These are phyloP conservation scores for Macropus fuliginosus DNA, from an alignment of 2,797 vertebrate genomes.

Conservation along the genomic window DNA sequence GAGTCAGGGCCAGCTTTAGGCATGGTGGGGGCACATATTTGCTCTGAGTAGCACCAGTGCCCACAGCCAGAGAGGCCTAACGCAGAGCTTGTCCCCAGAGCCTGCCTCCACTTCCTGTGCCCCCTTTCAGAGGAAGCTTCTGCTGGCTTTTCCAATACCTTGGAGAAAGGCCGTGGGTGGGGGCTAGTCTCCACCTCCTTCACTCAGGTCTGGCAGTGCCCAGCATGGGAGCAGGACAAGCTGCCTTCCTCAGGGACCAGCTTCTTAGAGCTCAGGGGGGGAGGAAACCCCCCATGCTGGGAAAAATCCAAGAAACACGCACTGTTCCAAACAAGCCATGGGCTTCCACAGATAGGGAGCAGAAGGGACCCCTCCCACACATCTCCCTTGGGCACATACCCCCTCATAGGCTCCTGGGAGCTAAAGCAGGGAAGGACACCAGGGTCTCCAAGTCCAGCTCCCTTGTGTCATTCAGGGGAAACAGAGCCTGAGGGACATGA, in stretches of 20 bases:
- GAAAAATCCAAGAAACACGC: background rate
- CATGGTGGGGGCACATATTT: background rate
- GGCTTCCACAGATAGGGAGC: background rate
- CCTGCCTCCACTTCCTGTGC: background rate
- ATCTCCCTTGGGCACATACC: background rate
- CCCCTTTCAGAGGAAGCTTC: background rate
- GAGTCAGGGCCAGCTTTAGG: background rate
- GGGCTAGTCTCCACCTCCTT: background rate
- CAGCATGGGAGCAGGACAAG: background rate
- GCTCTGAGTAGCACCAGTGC: background rate
- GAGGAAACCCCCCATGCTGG: background rate
- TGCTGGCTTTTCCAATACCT: background rate
- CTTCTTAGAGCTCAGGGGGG: background rate
- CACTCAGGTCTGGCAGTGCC: background rate
- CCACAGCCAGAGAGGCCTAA: background rate
- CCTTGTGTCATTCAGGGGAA: background rate
- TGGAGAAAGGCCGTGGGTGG: background rate
- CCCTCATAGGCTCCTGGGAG: background rate
- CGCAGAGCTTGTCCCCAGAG: background rate
- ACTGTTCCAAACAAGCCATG: background rate
- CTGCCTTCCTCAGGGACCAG: background rate
- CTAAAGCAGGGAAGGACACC: background rate
- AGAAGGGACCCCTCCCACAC: background rate
- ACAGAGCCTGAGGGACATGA: background rate
- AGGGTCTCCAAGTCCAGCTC: background rate